phyloP scores from a whole-genome alignment of 1,140 invertebrate species.

The Panagrolaimus sp. region DNA sequence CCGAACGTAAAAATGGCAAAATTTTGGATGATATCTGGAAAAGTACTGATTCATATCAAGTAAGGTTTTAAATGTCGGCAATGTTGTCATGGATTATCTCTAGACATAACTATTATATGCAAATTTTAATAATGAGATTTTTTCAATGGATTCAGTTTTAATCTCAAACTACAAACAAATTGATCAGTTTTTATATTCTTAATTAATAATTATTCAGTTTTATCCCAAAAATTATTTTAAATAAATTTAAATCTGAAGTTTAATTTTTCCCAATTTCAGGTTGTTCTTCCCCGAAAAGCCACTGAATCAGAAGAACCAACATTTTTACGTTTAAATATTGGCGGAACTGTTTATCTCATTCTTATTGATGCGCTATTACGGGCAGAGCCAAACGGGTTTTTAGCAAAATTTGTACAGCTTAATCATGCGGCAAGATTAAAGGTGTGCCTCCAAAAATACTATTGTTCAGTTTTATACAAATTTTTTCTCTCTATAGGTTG shows the following conservation, averaged over 20 bases:
- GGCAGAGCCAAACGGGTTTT: conserved; percentile 49
- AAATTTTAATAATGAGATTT: too few relatives aligned
- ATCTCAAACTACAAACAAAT: too few relatives aligned
- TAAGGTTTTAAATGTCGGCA: neutral
- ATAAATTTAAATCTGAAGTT: too few relatives aligned
- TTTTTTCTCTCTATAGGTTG: conserved; percentile 36
- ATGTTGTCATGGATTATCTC: too few relatives aligned
- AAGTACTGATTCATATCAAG: conserved; percentile 33
- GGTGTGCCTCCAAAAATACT: neutral
- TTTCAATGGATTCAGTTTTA: too few relatives aligned
- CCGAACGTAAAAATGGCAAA: conserved; percentile 53
- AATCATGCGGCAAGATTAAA: conserved; percentile 47
- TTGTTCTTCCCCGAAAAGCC: conserved; percentile 30
- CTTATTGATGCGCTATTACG: conserved; percentile 51
- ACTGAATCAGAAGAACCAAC: conserved; percentile 26
- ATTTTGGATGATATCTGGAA: conserved; percentile 54
- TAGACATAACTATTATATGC: too few relatives aligned
- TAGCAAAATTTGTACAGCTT: conserved; percentile 55
- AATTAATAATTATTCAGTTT: too few relatives aligned
- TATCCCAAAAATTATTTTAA: too few relatives aligned
- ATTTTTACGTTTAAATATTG: conserved; percentile 54
- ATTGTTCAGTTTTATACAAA: conserved; percentile 2
- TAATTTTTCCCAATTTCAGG: too few relatives aligned
- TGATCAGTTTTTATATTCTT: too few relatives aligned
- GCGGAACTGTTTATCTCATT: conserved; percentile 46